phyloP scores from a whole-genome alignment of 2,113 vertebrate genomes.

The Vanacampus margaritifer region DNA sequence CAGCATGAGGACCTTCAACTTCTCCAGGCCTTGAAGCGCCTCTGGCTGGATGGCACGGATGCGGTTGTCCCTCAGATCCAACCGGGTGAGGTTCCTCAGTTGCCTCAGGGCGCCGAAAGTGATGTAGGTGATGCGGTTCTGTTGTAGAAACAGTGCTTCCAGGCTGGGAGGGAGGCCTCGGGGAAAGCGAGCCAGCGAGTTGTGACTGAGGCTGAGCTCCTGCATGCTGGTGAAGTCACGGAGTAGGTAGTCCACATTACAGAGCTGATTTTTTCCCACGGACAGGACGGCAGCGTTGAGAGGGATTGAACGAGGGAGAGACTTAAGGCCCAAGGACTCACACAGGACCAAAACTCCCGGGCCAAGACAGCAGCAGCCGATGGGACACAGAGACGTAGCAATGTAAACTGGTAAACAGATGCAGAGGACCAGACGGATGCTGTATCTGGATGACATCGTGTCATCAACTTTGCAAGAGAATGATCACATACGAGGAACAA shows the following conservation, averaged over 20 bases:
- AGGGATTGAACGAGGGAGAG: slow-evolving; percentile 68
- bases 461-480: slow-evolving; percentile 55
- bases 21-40: slow-evolving; percentile 58
- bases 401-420: slow-evolving; percentile 44
- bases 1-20: slow-evolving; percentile 63
- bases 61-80: slow-evolving; percentile 73
- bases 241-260: slow-evolving; percentile 72
- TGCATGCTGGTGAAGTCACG: slow-evolving; percentile 63
- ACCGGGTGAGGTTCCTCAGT: slow-evolving; percentile 69
- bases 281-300: slow-evolving; percentile 66
- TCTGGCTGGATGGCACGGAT: slow-evolving; percentile 71
- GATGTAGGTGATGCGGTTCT: slow-evolving; percentile 76
- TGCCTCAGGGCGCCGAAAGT: slow-evolving; percentile 63
- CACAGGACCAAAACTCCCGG: slow-evolving; percentile 67
- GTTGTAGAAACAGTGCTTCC: slow-evolving; percentile 70
- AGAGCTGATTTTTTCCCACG: slow-evolving; percentile 72
- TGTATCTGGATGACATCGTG: slow-evolving; percentile 62
- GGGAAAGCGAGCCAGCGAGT: slow-evolving; percentile 70
- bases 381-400: slow-evolving; percentile 57
- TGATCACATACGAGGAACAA: not conserved
- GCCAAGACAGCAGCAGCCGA: slow-evolving; percentile 71
- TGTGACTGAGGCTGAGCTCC: slow-evolving; percentile 75
- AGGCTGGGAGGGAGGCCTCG: slow-evolving; percentile 73
- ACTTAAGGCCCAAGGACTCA: slow-evolving; percentile 69
- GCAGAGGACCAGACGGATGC: slow-evolving; percentile 59